Percentiles rank a stretch among this genome's conserved stretches.
Evolutionary conservation across 2,888 invertebrate species (phyloP).

Genomic region (Amphipyra tragopoginis): DNA sequence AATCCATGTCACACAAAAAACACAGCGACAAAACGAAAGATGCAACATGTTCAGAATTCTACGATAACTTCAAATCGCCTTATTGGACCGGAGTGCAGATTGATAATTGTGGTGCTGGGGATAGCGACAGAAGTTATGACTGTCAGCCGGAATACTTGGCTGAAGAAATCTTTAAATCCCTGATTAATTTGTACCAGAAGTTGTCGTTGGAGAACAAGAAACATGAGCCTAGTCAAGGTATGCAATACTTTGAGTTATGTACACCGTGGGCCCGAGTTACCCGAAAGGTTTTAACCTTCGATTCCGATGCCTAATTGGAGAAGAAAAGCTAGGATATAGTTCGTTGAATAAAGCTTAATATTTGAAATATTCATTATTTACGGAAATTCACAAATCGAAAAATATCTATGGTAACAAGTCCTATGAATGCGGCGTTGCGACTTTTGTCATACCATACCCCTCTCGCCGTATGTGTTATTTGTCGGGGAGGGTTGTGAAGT

Average conservation of each 20-base stretch:
- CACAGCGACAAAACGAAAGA: conserved; percentile 69
- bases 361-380: too few relatives aligned
- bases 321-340: too few relatives aligned
- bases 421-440: too few relatives aligned
- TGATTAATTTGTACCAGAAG: conserved; percentile 74
- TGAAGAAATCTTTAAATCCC: conserved; percentile 76
- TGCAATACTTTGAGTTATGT: not conserved
- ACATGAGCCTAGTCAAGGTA: conserved; percentile 74
- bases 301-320: too few relatives aligned
- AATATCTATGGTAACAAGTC: too few relatives aligned
- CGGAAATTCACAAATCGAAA: too few relatives aligned
- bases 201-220: conserved; percentile 69
- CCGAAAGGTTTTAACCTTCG: too few relatives aligned
- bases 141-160: conserved; percentile 81
- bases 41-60: conserved; percentile 67
- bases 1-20: conserved; percentile 69
- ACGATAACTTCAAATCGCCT: conserved; percentile 75
- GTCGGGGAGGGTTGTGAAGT: too few relatives aligned
- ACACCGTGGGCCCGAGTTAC: too few relatives aligned
- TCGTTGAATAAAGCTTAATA: too few relatives aligned
- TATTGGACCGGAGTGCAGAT: conserved; percentile 39
- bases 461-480: too few relatives aligned
- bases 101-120: conserved; percentile 62
- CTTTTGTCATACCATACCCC: too few relatives aligned
- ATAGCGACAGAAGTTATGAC: conserved; percentile 62